These are phyloP conservation scores for Channallabes apus DNA, from an alignment of 2,797 vertebrate species.

Conservation along the genomic window DNA sequence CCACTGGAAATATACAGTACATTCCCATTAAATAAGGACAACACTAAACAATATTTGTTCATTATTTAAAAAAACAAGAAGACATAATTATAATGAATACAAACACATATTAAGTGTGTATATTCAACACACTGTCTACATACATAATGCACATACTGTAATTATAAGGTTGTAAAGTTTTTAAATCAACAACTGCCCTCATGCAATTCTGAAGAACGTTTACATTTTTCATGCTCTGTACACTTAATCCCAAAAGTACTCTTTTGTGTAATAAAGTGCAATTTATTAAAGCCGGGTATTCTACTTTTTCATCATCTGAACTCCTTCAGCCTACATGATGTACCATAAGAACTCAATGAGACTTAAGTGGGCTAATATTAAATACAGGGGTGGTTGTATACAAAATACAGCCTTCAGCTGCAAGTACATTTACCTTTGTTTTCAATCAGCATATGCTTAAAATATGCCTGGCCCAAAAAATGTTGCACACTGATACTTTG, in stretches of 20 bases:
- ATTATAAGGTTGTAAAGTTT: background rate
- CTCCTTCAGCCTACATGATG: background rate
- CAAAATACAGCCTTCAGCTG: background rate
- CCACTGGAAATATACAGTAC: background rate
- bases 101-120: background rate
- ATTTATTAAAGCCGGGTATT: background rate
- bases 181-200: background rate
- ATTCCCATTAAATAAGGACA: background rate
- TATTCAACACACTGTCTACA: background rate
- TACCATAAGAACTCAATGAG: background rate
- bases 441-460: too few species aligned
- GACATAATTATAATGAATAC: background rate
- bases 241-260: background rate
- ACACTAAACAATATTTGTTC: background rate
- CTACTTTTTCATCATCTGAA: background rate
- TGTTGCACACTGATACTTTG: too few species aligned
- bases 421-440: too few species aligned
- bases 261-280: background rate
- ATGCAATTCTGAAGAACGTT: background rate
- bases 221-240: background rate
- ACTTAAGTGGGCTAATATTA: background rate
- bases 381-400: background rate
- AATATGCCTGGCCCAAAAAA: too few species aligned
- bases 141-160: background rate
- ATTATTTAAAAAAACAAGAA: slow-evolving; percentile 22